Conservation (phyloP, 2,113 vertebrate species). For the Glaucidium brasilianum region DNA sequence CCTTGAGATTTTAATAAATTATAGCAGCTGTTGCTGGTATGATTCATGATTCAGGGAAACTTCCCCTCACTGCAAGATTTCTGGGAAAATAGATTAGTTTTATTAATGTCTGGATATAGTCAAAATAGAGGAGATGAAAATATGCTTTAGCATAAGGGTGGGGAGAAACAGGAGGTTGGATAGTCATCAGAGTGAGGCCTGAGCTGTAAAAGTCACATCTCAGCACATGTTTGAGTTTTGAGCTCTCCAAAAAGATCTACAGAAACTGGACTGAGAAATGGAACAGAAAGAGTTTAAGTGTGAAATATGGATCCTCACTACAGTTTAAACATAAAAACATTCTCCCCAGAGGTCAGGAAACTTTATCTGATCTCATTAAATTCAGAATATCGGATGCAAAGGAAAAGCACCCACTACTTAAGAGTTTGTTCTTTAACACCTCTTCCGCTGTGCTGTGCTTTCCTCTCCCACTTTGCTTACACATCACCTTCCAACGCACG, state of each 20-base stretch:
- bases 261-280: not conserved
- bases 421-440: not conserved
- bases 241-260: not conserved
- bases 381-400: not conserved
- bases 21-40: constrained; percentile 21
- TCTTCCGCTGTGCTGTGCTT: not conserved
- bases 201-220: constrained; percentile 18
- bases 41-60: constrained; percentile 3
- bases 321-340: not conserved
- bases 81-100: constrained; percentile 32
- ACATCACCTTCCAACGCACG: accelerated
- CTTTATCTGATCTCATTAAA: not conserved
- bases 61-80: not conserved
- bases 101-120: constrained; percentile 14
- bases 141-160: not conserved
- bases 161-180: not conserved
- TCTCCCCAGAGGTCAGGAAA: not conserved
- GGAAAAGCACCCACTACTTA: not conserved
- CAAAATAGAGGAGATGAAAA: constrained; percentile 34
- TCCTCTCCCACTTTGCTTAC: not conserved
- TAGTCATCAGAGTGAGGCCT: not conserved
- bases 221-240: not conserved
- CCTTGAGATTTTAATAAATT: constrained; percentile 27
- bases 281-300: not conserved
- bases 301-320: not conserved